These are phyloP conservation scores for Trigoniulus corallinus DNA, from an alignment of 1,140 invertebrate species.

Conservation along the genomic window DNA sequence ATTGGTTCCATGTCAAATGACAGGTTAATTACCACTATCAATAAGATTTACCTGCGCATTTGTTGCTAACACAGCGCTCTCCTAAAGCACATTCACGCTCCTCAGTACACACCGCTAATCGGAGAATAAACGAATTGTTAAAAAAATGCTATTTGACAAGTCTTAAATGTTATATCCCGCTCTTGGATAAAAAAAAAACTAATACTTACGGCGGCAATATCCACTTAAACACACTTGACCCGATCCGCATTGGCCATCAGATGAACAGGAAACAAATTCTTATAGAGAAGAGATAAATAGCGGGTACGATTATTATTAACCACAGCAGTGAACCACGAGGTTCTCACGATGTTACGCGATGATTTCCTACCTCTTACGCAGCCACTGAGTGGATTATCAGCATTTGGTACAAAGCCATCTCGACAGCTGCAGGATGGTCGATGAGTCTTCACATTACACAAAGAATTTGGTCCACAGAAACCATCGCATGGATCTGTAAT, in stretches of 20 bases:
- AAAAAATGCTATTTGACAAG: neutral
- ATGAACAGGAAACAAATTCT: slow-evolving; percentile 42
- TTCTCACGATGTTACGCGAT: too few relatives aligned
- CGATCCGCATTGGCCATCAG: slow-evolving; percentile 51
- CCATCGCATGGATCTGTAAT: slow-evolving; percentile 29
- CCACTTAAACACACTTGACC: slow-evolving; percentile 59
- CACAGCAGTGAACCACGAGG: too few relatives aligned
- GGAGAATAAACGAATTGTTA: slow-evolving; percentile 11
- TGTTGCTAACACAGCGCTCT: slow-evolving; percentile 58
- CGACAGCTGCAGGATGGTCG: slow-evolving; percentile 57
- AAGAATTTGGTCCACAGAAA: slow-evolving; percentile 53
- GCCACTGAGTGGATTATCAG: slow-evolving; percentile 37
- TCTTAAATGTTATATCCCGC: neutral
- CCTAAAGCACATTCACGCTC: slow-evolving; percentile 56
- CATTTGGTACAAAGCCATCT: slow-evolving; percentile 45
- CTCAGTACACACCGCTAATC: slow-evolving; percentile 52
- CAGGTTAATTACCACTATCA: neutral
- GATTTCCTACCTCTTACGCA: slow-evolving; percentile 56
- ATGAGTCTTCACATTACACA: slow-evolving; percentile 55
- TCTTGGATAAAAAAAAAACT: neutral
- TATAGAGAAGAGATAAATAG: too few relatives aligned
- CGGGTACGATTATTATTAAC: too few relatives aligned
- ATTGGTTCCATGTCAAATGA: neutral
- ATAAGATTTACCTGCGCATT: slow-evolving; percentile 19
- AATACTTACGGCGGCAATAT: slow-evolving; percentile 46